Evolutionary conservation across 2,797 vertebrate genomes (phyloP), one percentile per base, ranked within the genome.

Genomic region (Geotria australis): DNA sequence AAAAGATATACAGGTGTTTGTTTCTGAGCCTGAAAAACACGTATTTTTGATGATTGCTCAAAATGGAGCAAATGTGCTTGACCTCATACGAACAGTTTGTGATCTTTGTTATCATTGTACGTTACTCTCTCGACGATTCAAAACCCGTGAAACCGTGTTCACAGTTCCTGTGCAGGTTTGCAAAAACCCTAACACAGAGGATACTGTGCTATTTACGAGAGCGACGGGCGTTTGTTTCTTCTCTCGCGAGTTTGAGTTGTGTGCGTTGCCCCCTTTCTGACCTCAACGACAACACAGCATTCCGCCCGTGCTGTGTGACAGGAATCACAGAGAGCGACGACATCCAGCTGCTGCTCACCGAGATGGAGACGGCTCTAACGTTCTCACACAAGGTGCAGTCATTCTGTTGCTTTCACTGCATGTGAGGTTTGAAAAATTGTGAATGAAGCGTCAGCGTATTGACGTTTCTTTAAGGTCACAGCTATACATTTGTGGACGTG

Each of bases 241-340:
- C 6, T 58, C 15, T 48, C 15, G 5, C 48, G n/a, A n/a, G n/a
- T n/a, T n/a, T 24, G 24, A 24, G 24, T 24, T 24, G 24, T 24
- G 24, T 24, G 24, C 24, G 24, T 59, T 6, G 15, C 9, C 2
- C 1, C 57, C 60, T 51, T 14, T 55, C 45, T 2, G 0, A 8
- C 60, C 7, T 48, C 46, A 47, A 1, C 10, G 12, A 14, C 8
- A 7, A 38, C 24, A 38, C 24, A 24, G 24, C 24, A 24, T 24
- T 38, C 24, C 5, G 24, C 57, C 15, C 2, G 66, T 1, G 61
- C 65, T 65, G 56, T 15, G 60, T 64, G 60, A 57, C 62, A 83
- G 79, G 75, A 58, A 70, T 79, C 58, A 73, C 76, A 47, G 77
- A 81, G 68, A 81, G 78, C 47, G 77, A 81, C 62, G 79, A 82